phyloP scores from a whole-genome alignment of 2,113 vertebrate genomes.

The Cyanoderma ruficeps region DNA sequence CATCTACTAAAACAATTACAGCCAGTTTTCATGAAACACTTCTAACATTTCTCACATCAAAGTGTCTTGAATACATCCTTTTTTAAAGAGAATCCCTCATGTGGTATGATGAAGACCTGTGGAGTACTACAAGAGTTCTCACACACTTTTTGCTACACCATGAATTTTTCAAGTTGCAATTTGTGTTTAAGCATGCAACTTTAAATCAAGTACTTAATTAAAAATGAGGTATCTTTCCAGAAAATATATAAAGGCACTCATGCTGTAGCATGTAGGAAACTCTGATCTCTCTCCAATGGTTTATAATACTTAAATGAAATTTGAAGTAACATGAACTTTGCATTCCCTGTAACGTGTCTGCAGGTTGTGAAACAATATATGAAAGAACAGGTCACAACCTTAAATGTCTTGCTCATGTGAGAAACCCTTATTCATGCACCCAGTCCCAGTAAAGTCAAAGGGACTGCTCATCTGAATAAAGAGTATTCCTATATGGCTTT shows the following conservation, averaged over 20 bases:
- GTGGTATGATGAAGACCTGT: not conserved
- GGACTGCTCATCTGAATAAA: slow-evolving; percentile 40
- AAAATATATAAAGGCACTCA: not conserved
- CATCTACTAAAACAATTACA: not conserved
- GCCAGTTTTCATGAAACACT: not conserved
- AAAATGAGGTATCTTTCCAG: not conserved
- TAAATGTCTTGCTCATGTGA: not conserved
- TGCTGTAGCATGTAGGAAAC: not conserved
- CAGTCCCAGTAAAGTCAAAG: not conserved
- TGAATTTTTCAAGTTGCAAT: slow-evolving; percentile 21
- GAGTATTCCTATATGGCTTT: slow-evolving; percentile 20
- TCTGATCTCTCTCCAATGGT: not conserved
- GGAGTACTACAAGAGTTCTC: not conserved
- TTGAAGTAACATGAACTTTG: not conserved
- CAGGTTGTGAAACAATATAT: slow-evolving; percentile 21
- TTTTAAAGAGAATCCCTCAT: not conserved
- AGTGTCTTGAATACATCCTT: not conserved
- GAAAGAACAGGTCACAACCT: slow-evolving; percentile 16
- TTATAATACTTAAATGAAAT: slow-evolving; percentile 13
- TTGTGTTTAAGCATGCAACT: not conserved
- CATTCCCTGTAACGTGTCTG: not conserved
- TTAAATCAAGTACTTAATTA: slow-evolving; percentile 28
- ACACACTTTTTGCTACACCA: not conserved
- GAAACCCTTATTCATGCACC: slow-evolving; percentile 11
- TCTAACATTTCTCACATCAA: not conserved